Conservation (phyloP, 2,888 invertebrate species). For the Micropterix aruncella region DNA sequence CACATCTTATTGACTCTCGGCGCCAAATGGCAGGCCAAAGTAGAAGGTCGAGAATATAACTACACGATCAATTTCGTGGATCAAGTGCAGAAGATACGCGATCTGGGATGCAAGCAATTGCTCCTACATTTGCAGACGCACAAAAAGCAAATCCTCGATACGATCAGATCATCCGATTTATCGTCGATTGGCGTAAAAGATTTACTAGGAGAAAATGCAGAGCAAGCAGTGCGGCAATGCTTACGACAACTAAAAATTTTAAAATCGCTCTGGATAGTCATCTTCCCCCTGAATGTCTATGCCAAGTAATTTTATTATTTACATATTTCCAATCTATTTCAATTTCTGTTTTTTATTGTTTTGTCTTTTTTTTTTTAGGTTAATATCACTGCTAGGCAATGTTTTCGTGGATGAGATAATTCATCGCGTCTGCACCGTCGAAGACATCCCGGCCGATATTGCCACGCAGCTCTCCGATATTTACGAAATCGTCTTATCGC, state of each 20-base stretch:
- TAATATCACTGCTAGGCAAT: constrained; percentile 48
- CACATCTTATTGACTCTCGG: constrained; percentile 56
- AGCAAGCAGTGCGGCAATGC: constrained; percentile 69
- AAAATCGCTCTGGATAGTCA: constrained; percentile 78
- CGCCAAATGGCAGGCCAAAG: constrained; percentile 47
- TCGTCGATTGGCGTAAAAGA: constrained; percentile 39
- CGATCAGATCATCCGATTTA: constrained; percentile 51
- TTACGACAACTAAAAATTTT: constrained; percentile 70
- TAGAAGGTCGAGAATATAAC: constrained; percentile 38
- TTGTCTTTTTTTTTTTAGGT: constrained; percentile 15
- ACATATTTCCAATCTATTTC: too few species aligned
- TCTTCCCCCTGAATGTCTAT: constrained; percentile 66
- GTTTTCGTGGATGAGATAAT: constrained; percentile 54
- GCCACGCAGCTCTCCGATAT: constrained; percentile 68
- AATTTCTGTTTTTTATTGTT: too few species aligned
- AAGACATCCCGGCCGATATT: constrained; percentile 78
- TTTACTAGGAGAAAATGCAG: constrained; percentile 42
- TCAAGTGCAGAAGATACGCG: constrained; percentile 49
- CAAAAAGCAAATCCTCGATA: constrained; percentile 58
- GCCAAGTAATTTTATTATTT: constrained; percentile 30
- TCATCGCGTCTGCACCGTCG: constrained; percentile 49
- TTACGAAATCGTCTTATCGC: constrained; percentile 54
- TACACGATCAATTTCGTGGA: constrained; percentile 52
- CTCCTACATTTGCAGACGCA: constrained; percentile 62
- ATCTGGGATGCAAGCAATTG: constrained; percentile 55